Evolutionary conservation across 2,888 invertebrate genomes (phyloP), one percentile per base, ranked within the genome.

Genomic region (Agrotis segetum): DNA sequence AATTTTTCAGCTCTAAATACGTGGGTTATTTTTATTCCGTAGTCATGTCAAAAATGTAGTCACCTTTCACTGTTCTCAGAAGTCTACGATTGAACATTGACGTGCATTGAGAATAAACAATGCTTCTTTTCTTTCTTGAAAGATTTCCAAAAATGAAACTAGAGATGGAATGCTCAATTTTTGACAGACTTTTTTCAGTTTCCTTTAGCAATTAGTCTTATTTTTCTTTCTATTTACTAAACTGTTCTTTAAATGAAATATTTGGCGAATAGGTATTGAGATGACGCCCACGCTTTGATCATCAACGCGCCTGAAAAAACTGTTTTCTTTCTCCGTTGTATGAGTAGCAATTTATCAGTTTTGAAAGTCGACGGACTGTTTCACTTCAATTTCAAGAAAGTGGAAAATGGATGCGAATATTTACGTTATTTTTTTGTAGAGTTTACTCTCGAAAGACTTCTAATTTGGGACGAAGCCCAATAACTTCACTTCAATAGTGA

Each of bases 41-140:
- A 53, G 78, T 71, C 59, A 34, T 53, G 44, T 50, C 49, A 46
- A 46, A 69, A 77, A 59, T 60, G 49, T 46, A 79, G 17, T 74
- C 64, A 68, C 24, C 56, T 74, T 80, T 75, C 68, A 80, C 16
- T 59, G 49, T 78, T 78, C 76, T 47, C 3, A 11, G 76, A 53
- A 78, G 19, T 16, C 40, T 46, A 50, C 56, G 64, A 67, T 53
- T 50, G 13, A 52, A 40, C 0, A 53, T 56, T 67, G 63, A 64
- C 52, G 46, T 46, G 19, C 50, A 13, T 52, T 49, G 24, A 50
- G 68, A 67, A 69, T 61, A n/a, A 56, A 77, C 49, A 74, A 52
- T 56, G 29, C 21, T 19, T 69, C 46, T 47, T 47, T 47, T 49
- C 11, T 79, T 65, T 80, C 50, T 78, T 78, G 77, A 80, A 74